These are phyloP conservation scores for Laothoe populi DNA, from an alignment of 2,888 invertebrate genomes.

Conservation along the genomic window DNA sequence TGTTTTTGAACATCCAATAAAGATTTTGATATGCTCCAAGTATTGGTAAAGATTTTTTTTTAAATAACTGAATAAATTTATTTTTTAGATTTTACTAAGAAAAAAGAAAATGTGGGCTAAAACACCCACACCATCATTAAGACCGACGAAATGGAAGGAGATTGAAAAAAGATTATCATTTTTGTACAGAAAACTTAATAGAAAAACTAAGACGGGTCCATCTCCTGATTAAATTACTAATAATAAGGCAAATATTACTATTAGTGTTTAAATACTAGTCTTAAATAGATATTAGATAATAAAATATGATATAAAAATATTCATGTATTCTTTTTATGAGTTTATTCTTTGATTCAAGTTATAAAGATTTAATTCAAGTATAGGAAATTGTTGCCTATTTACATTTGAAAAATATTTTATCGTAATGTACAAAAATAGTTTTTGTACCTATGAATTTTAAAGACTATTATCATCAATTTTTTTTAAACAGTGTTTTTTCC, in stretches of 20 bases:
- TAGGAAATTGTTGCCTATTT: too few species aligned
- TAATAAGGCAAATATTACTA: constrained; percentile 28
- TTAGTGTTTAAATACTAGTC: constrained; percentile 11
- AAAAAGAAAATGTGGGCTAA: constrained; percentile 88
- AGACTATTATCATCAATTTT: too few species aligned
- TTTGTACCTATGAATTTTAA: too few species aligned
- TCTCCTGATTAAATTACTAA: constrained; percentile 58
- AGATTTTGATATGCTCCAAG: too few species aligned
- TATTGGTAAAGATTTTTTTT: not conserved
- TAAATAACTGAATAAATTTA: constrained; percentile 7
- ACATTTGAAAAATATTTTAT: too few species aligned
- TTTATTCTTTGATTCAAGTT: too few species aligned
- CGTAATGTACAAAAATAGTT: too few species aligned
- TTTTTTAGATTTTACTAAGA: constrained; percentile 84
- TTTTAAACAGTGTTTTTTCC: too few species aligned
- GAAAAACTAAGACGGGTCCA: constrained; percentile 90
- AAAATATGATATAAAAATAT: constrained; percentile 2
- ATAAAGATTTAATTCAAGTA: too few species aligned
- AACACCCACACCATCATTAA: constrained; percentile 83
- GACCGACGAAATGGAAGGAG: constrained; percentile 92
- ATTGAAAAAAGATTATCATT: constrained; percentile 89
- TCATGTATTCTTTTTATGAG: not conserved
- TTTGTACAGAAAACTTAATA: constrained; percentile 91
- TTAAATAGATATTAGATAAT: constrained; percentile 28
- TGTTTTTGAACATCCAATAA: too few species aligned